Conservation (phyloP, 2,797 vertebrate species). For the Gymnothorax reevesii region DNA sequence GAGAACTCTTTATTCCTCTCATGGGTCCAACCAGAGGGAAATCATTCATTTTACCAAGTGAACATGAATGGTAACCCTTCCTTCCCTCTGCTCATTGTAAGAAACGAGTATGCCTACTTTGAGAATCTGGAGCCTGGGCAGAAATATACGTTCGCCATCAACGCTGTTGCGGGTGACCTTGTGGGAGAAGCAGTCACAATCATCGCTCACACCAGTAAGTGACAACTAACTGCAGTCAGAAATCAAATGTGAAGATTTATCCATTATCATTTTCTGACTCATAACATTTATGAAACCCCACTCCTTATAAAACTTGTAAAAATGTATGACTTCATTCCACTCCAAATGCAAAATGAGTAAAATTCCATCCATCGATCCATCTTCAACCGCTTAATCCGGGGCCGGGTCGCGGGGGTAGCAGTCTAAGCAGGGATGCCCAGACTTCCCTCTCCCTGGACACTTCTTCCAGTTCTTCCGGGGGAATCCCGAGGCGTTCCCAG, state of each 20-base stretch:
- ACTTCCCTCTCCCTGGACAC: too few species aligned
- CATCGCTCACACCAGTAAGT: slow-evolving; percentile 37
- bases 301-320: too few species aligned
- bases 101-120: accelerated
- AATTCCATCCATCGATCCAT: too few species aligned
- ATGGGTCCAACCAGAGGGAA: slow-evolving; percentile 55
- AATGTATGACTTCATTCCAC: not conserved
- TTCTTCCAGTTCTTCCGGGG: too few species aligned
- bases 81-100: accelerated
- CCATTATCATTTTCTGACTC: not conserved
- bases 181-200: not conserved
- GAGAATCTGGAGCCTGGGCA: slow-evolving; percentile 11
- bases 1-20: not conserved
- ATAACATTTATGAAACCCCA: not conserved
- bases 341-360: not conserved
- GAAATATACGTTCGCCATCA: slow-evolving; percentile 45
- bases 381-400: too few species aligned
- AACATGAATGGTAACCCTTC: accelerated
- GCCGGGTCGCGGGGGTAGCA: too few species aligned
- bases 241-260: not conserved
- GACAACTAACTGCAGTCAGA: not conserved
- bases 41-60: slow-evolving; percentile 39
- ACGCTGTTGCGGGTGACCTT: slow-evolving; percentile 37
- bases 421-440: too few species aligned
- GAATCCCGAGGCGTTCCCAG: too few species aligned